Percentiles rank a stretch among this genome's conserved stretches.
Conservation (phyloP, 2,888 invertebrate species). For the Buathra laborator region DNA sequence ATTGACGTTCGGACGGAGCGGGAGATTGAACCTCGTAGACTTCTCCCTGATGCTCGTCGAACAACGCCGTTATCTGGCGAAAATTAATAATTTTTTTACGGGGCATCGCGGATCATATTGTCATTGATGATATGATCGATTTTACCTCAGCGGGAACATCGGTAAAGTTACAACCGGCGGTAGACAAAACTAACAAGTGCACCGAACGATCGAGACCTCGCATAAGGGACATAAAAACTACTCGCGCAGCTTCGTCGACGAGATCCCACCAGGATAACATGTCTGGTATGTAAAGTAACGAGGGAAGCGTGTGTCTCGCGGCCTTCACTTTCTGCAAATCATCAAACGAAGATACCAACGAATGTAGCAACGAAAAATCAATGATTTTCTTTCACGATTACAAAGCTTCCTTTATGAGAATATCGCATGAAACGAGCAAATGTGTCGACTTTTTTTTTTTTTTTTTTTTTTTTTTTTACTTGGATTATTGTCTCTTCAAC, state of each 20-base stretch:
- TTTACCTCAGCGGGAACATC: slow-evolving; percentile 80
- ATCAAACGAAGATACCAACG: slow-evolving; percentile 45
- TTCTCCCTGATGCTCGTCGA: slow-evolving; percentile 80
- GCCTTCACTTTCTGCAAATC: slow-evolving; percentile 90
- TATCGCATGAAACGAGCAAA: background rate
- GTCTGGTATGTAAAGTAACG: slow-evolving; percentile 82
- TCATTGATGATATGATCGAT: background rate
- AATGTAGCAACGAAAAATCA: background rate
- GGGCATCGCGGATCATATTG: background rate
- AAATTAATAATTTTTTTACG: background rate
- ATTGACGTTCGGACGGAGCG: slow-evolving; percentile 75
- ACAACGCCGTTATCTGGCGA: slow-evolving; percentile 78
- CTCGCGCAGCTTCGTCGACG: slow-evolving; percentile 82
- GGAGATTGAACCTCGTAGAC: slow-evolving; percentile 77
- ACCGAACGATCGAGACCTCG: slow-evolving; percentile 80
- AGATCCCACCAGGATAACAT: slow-evolving; percentile 83
- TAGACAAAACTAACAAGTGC: slow-evolving; percentile 80
- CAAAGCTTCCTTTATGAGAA: slow-evolving; percentile 12
- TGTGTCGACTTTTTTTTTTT: background rate
- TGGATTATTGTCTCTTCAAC: slow-evolving; percentile 93
- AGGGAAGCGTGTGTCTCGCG: slow-evolving; percentile 90
- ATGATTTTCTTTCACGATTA: background rate
- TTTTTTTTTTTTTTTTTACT: slow-evolving; percentile 82
- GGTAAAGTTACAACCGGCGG: slow-evolving; percentile 75
- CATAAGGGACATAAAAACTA: slow-evolving; percentile 81